Evolutionary conservation across 2,888 invertebrate genomes (phyloP).

Genomic region (Clanis bilineata): DNA sequence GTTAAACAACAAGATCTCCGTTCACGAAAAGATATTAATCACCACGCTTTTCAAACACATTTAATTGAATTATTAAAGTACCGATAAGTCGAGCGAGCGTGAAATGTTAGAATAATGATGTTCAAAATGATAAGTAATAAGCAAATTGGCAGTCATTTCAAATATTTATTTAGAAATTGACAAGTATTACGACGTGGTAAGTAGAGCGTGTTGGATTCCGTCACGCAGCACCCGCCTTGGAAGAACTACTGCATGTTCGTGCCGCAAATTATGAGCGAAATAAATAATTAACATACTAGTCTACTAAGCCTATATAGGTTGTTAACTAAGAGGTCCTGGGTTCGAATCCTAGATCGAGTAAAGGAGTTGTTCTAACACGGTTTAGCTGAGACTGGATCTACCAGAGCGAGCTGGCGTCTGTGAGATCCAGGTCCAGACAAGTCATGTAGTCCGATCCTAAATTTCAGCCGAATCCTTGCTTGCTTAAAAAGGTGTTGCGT

Average conservation of each 20-base stretch:
- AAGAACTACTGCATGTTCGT: conserved; percentile 26
- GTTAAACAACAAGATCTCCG: no score
- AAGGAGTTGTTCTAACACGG: no score
- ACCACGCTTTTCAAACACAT: background rate
- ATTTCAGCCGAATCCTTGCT: no score
- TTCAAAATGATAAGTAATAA: background rate
- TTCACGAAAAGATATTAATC: background rate
- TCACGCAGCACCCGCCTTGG: conserved; percentile 54
- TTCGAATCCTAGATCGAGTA: no score
- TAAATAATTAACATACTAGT: no score
- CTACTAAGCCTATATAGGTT: no score
- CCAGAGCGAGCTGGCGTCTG: no score
- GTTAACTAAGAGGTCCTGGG: no score
- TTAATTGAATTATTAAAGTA: background rate
- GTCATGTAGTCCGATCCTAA: no score
- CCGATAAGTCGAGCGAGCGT: background rate
- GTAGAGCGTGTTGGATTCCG: conserved; percentile 73
- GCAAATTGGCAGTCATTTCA: conserved; percentile 38
- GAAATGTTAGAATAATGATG: background rate
- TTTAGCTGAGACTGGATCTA: no score
- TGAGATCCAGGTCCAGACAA: no score
- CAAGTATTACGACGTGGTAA: conserved; percentile 64
- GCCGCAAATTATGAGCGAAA: conserved; percentile 32
- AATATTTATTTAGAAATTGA: conserved; percentile 78
- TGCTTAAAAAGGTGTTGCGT: no score